Base-by-base conservation (phyloP, 2,888 invertebrate genomes). In the Amphipyra tragopoginis region DNA sequence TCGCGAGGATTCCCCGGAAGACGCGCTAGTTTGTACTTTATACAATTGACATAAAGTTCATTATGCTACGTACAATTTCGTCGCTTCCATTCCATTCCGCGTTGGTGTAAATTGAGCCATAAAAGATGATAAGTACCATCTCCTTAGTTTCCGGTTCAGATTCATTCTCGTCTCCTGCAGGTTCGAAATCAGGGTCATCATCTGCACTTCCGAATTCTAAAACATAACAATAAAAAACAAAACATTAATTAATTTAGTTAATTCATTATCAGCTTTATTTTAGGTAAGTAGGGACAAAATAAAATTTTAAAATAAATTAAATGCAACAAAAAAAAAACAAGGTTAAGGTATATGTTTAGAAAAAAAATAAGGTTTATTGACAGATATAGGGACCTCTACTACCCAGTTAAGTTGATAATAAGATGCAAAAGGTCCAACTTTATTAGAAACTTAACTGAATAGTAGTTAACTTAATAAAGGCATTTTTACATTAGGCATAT, bases 111-210 rank as follows among this genome's bases (percentile, higher is more conserved):
- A n/a, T n/a, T n/a, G n/a, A n/a, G n/a, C n/a, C n/a, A n/a, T 15
- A 34, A 29, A 43, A 13, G 13, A 44, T 15, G 13, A 14, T 33
- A 45, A 55, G 51, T 61, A 76, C 72, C 54, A 77, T 82, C 54
- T 83, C 81, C 29, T 84, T 86, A 5, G 66, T 65, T 44, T 90
- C 90, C 3, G 78, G 66, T 1, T 87, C 89, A 0, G 83, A 83
- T 43, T 85, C 86, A 0, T 65, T 48, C 2, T 67, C 66, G 4
- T 73, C 74, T 11, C 72, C 86, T 7, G 71, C 81, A 11, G 91
- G 90, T 1, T 83, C 82, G 66, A 91, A 93, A 66, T 93, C 93
- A 0, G 90, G 91, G 55, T 94, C 94, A 60, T 92, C 92, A 42
- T 84, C 88, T 3, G 48, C 48, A 43, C 69, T 77, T 0, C 39